phyloP scores from a whole-genome alignment of 2,113 vertebrate species.

The Todiramphus saurophagus region DNA sequence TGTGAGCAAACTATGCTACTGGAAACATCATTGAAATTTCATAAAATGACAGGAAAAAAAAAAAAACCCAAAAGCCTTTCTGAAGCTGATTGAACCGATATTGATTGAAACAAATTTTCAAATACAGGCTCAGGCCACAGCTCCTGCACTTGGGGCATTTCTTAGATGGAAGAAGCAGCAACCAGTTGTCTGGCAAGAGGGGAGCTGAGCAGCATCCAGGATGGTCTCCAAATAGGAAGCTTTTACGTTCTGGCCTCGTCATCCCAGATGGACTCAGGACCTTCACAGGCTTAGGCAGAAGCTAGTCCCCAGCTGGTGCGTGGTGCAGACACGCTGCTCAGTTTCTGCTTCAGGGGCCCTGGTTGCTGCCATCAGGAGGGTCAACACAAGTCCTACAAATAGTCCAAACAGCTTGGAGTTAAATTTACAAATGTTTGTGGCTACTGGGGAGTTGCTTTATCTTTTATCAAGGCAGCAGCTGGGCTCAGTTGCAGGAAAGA shows the following conservation, averaged over 20 bases:
- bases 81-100: background rate
- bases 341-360: background rate
- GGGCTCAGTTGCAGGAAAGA: background rate
- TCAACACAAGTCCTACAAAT: background rate
- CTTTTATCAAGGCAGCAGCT: background rate
- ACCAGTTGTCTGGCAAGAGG: background rate
- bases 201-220: background rate
- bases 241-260: background rate
- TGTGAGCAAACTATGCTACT: background rate
- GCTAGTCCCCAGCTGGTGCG: conserved; percentile 29
- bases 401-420: conserved; percentile 5
- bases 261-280: background rate
- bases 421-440: background rate
- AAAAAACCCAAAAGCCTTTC: background rate
- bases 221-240: background rate
- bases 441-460: background rate
- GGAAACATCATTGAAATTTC: background rate
- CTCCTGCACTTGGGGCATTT: background rate
- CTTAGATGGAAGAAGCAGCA: background rate
- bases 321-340: background rate
- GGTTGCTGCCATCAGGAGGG: conserved; percentile 4
- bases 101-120: background rate
- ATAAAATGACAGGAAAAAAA: background rate
- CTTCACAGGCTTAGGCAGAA: background rate
- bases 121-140: no score